phyloP scores from a whole-genome alignment of 2,888 invertebrate genomes.

The Spilosoma lubricipeda region DNA sequence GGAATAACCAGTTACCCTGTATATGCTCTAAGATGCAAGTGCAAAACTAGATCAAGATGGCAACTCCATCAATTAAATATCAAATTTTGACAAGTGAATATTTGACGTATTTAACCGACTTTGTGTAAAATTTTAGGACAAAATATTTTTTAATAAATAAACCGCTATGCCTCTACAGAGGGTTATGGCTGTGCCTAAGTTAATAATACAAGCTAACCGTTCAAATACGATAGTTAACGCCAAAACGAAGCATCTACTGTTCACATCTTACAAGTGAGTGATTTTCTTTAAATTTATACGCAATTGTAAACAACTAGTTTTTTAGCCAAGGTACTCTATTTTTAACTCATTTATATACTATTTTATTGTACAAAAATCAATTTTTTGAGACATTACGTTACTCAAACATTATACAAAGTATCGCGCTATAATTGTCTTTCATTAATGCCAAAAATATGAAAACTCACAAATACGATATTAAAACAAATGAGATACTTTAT shows the following conservation, averaged over 20 bases:
- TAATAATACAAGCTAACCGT: slow-evolving; percentile 59
- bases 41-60: neutral
- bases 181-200: slow-evolving; percentile 58
- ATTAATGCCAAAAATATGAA: too few relatives aligned
- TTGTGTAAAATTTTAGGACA: slow-evolving; percentile 19
- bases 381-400: neutral
- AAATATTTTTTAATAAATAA: neutral
- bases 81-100: neutral
- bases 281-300: slow-evolving; percentile 34
- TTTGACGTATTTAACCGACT: neutral
- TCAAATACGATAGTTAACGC: slow-evolving; percentile 49
- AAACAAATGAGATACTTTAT: neutral
- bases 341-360: slow-evolving; percentile 24
- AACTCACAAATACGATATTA: neutral
- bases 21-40: too few relatives aligned
- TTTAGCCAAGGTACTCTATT: slow-evolving; percentile 48
- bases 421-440: too few relatives aligned
- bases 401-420: too few relatives aligned
- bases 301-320: slow-evolving; percentile 47
- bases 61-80: neutral
- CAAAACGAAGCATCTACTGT: slow-evolving; percentile 53
- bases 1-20: too few relatives aligned
- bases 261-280: slow-evolving; percentile 59
- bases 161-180: slow-evolving; percentile 62
- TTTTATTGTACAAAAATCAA: neutral